Conservation (phyloP, 2,888 invertebrate genomes). For the Parascotia fuliginaria region DNA sequence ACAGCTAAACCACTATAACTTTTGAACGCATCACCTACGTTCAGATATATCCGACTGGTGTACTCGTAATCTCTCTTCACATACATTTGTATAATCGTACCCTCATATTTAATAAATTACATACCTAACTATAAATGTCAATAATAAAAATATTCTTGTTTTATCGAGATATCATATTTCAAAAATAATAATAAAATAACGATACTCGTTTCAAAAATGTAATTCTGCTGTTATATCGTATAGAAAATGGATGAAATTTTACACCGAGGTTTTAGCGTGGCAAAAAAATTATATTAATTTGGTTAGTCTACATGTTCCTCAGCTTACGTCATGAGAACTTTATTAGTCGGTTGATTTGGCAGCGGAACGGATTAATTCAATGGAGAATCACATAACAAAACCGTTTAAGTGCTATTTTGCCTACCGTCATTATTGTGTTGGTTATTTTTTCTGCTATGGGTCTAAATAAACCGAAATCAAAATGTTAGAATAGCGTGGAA, state of each 20-base stretch:
- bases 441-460: constrained; percentile 28
- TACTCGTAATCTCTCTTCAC: constrained; percentile 15
- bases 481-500: constrained; percentile 14
- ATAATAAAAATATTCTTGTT: constrained; percentile 22
- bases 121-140: constrained; percentile 31
- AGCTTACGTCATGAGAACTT: constrained; percentile 45
- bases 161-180: constrained; percentile 37
- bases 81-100: constrained; percentile 24
- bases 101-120: constrained; percentile 35
- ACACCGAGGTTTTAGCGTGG: constrained; percentile 26
- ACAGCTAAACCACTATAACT: constrained; percentile 10
- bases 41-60: constrained; percentile 23
- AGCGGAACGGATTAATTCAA: constrained; percentile 46
- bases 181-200: constrained; percentile 34
- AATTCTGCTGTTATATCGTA: constrained; percentile 21
- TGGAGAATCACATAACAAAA: constrained; percentile 40
- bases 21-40: constrained; percentile 10
- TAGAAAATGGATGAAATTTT: constrained; percentile 33
- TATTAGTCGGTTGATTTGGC: constrained; percentile 39
- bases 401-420: constrained; percentile 41
- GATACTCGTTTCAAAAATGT: constrained; percentile 24
- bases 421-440: constrained; percentile 38
- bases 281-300: constrained; percentile 29
- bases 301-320: constrained; percentile 24
- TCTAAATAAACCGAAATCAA: constrained; percentile 17